Evolutionary conservation across 2,113 vertebrate genomes (phyloP).

Genomic region (Thermophis baileyi): DNA sequence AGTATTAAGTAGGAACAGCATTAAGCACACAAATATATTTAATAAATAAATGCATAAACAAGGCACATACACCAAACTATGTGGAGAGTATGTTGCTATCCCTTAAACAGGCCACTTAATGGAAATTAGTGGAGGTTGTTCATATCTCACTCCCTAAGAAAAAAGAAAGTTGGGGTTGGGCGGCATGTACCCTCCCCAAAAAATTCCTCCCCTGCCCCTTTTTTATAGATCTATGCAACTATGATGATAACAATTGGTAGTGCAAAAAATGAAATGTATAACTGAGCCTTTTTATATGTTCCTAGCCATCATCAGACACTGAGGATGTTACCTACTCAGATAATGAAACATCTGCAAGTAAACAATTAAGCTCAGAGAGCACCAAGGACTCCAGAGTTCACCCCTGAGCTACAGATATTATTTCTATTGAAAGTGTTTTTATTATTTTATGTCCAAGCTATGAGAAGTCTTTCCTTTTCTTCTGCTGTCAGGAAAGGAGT

Average conservation of each 20-base stretch:
- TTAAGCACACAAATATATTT: not conserved
- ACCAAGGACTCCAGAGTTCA: not conserved
- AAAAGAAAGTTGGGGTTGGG: not conserved
- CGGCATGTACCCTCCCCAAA: not conserved
- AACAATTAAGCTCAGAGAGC: not conserved
- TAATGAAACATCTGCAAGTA: not conserved
- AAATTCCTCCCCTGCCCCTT: not conserved
- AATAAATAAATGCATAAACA: not conserved
- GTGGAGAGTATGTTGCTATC: not conserved
- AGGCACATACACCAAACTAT: not conserved
- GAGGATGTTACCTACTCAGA: not conserved
- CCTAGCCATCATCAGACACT: not conserved
- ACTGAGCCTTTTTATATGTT: not conserved
- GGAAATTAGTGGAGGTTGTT: not conserved
- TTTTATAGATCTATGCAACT: not conserved
- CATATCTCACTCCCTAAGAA: not conserved
- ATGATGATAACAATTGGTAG: not conserved
- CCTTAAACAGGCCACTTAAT: not conserved
- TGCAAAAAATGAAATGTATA: not conserved
- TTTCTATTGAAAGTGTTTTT: not conserved
- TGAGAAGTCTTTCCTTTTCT: not conserved
- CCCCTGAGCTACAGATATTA: not conserved
- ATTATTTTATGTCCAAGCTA: not conserved
- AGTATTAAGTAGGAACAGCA: not conserved
- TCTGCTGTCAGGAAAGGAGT: not conserved